phyloP scores from a whole-genome alignment of 2,888 invertebrate species.

The Chrysolina americana region DNA sequence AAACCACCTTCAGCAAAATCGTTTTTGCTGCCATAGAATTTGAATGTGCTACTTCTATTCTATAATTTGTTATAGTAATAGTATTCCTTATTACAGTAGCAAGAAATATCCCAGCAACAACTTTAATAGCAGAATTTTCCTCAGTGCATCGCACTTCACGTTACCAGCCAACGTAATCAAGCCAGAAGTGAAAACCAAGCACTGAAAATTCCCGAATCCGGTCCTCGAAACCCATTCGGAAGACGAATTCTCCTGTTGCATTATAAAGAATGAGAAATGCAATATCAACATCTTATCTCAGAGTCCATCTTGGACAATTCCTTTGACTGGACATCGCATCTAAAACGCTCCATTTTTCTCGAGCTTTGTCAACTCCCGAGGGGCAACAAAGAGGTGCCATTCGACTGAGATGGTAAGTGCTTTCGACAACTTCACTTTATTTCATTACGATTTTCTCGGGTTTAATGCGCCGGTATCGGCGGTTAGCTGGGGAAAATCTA shows the following conservation, averaged over 20 bases:
- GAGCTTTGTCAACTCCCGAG: slow-evolving; percentile 60
- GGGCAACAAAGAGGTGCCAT: slow-evolving; percentile 54
- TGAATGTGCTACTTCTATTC: too few species aligned
- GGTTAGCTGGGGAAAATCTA: background rate
- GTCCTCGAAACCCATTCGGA: slow-evolving; percentile 44
- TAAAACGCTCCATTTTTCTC: slow-evolving; percentile 66
- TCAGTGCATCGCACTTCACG: background rate
- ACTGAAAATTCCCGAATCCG: slow-evolving; percentile 38
- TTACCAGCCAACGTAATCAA: too few species aligned
- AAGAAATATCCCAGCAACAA: too few species aligned
- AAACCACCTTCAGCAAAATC: too few species aligned
- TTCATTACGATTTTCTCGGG: slow-evolving; percentile 59
- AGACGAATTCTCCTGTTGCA: slow-evolving; percentile 68
- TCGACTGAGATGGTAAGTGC: slow-evolving; percentile 61
- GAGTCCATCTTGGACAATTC: slow-evolving; percentile 65
- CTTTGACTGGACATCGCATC: slow-evolving; percentile 66
- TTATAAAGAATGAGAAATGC: slow-evolving; percentile 71
- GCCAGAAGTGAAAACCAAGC: background rate
- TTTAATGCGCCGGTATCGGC: slow-evolving; percentile 40
- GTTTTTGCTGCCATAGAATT: too few species aligned
- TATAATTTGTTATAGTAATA: too few species aligned
- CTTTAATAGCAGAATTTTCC: too few species aligned
- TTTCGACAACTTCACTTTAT: slow-evolving; percentile 62
- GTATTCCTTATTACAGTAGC: too few species aligned
- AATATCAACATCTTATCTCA: slow-evolving; percentile 68